Conservation (phyloP, 1,140 invertebrate genomes). For the Brachionus rubens region DNA sequence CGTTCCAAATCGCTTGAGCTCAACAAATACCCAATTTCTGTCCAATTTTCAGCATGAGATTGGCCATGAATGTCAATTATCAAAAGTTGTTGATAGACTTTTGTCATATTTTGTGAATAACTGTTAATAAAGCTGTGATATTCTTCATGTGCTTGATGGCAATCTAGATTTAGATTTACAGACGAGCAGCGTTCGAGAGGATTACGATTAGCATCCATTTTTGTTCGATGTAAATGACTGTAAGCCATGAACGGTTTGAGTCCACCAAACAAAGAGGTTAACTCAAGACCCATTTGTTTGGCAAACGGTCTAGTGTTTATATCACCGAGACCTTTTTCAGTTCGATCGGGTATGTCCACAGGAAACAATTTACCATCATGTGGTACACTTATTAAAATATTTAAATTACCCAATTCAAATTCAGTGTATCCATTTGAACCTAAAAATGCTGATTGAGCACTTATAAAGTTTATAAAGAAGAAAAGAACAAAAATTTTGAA, state of each 20-base stretch:
- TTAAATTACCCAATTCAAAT: slow-evolving; percentile 13
- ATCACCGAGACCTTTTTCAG: neutral
- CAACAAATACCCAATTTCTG: slow-evolving; percentile 47
- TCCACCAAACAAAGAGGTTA: neutral
- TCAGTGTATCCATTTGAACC: neutral
- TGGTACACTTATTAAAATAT: slow-evolving; percentile 34
- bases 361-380: slow-evolving; percentile 23
- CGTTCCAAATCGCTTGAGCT: slow-evolving; percentile 6
- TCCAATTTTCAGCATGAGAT: slow-evolving; percentile 47
- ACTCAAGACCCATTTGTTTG: neutral
- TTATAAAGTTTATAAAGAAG: neutral
- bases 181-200: neutral
- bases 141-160: neutral
- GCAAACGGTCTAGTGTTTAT: slow-evolving; percentile 25
- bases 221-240: slow-evolving; percentile 19
- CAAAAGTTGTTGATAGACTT: neutral
- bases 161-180: neutral
- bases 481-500: slow-evolving; percentile 18
- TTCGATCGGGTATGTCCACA: neutral
- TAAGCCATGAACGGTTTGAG: neutral
- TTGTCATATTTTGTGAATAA: neutral
- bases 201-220: slow-evolving; percentile 36
- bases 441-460: neutral
- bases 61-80: slow-evolving; percentile 49
- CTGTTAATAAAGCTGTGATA: slow-evolving; percentile 11